Evolutionary conservation across 64 coral and sea anemone genomes (phyloP), one percentile per base, ranked within the genome.

Genomic region (Porites lutea): DNA sequence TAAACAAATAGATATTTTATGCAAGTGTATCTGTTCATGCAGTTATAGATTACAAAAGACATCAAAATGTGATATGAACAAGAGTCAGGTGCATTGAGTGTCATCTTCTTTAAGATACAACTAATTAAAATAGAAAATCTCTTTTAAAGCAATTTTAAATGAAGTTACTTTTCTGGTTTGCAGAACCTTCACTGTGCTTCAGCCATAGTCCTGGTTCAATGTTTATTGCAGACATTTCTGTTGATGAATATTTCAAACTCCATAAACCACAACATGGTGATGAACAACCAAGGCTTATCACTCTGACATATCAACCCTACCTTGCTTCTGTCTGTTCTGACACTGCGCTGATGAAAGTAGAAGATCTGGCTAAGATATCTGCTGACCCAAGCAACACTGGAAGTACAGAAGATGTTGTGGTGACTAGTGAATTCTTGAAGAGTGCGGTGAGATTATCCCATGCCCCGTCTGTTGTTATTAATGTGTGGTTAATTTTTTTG

Each of bases 241-340:
- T 57, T 11, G 50, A 93, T 2, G 91, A 93, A 2, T 93, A 87
- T 51, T 93, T 93, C 53, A 78, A 58, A 49, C 10, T 14, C 2
- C 69, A 92, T 55, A 78, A 51, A 15, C 79, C 90, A 15, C 54
- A 82, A 57, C 82, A 86, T 68, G 90, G 90, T 0, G 59, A 92
- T 53, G 90, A 92, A n/a, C 70, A 86, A 50, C 90, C 90, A 45
- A 92, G 48, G 20, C 79, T 92, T 22, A 65, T 92, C 44, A 77
- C 82, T 54, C 58, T 92, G 2, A 45, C 83, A 79, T 82, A 92
- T 54, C 62, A 87, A 14, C 90, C 90, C 7, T 93, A 64, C 48
- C 75, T 82, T 59, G 91, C 91, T 37, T 93, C 82, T 47, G 65
- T 93, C 49, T 75, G 83, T 65, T 83, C 82, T 68, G 77, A 44